These are phyloP conservation scores for Trididemnum nubilum DNA, from an alignment of 23 tunicate species.

Conservation along the genomic window DNA sequence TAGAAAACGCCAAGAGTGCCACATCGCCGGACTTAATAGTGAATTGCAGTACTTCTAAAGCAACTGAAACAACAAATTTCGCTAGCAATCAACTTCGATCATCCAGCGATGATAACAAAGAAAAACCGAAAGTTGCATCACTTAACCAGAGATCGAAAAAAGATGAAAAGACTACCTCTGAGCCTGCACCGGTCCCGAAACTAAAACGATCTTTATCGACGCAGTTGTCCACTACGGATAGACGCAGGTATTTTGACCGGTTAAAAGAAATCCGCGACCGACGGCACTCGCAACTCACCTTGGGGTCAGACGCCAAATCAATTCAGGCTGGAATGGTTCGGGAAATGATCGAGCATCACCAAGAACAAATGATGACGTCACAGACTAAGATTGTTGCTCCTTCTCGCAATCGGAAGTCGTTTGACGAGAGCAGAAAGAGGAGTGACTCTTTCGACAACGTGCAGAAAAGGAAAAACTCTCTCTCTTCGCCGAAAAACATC, in stretches of 20 bases:
- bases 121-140: background rate
- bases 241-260: slow-evolving; percentile 29
- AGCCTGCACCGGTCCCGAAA: slow-evolving; percentile 9
- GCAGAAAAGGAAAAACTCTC: background rate
- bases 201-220: slow-evolving; percentile 24
- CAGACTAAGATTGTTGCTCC: background rate
- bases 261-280: slow-evolving; percentile 45
- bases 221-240: background rate
- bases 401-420: background rate
- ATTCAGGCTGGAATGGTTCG: slow-evolving; percentile 29
- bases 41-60: background rate
- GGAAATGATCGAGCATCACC: slow-evolving; percentile 49
- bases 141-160: background rate
- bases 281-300: slow-evolving; percentile 23
- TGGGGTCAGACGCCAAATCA: slow-evolving; percentile 29
- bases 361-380: slow-evolving; percentile 15
- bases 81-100: background rate
- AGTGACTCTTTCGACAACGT: background rate
- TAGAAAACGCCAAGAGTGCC: background rate
- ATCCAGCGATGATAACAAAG: background rate
- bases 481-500: background rate
- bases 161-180: background rate
- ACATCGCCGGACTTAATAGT: background rate
- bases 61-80: background rate
- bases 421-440: background rate